Evolutionary conservation across 2,888 invertebrate genomes (phyloP).

Genomic region (Tholera decimalis): DNA sequence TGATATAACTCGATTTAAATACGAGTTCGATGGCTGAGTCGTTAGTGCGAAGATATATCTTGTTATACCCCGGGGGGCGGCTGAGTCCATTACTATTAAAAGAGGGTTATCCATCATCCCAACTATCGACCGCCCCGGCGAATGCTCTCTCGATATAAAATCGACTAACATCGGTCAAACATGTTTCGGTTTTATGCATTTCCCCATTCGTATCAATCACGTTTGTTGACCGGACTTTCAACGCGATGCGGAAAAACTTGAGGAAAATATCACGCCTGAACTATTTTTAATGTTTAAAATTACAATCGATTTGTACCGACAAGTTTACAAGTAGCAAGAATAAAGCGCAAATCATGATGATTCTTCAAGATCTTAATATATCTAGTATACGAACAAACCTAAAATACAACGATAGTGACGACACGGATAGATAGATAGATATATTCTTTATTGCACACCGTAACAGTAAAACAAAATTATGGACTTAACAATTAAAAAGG

Average conservation of each 20-base stretch:
- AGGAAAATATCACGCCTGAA: slow-evolving; percentile 24
- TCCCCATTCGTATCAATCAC: slow-evolving; percentile 68
- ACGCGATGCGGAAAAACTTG: slow-evolving; percentile 31
- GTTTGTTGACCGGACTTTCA: slow-evolving; percentile 40
- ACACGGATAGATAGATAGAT: no score
- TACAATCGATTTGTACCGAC: slow-evolving; percentile 19
- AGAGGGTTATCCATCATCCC: slow-evolving; percentile 65
- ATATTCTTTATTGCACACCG: no score
- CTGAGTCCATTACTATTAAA: slow-evolving; percentile 65
- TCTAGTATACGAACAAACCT: no score
- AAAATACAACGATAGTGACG: no score
- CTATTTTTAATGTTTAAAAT: slow-evolving; percentile 21
- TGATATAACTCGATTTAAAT: slow-evolving; percentile 52
- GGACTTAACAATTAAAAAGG: no score
- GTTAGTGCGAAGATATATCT: slow-evolving; percentile 62
- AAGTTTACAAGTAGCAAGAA: background rate
- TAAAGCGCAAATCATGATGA: background rate
- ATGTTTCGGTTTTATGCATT: slow-evolving; percentile 63
- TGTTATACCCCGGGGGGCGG: slow-evolving; percentile 47
- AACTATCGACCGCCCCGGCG: slow-evolving; percentile 42
- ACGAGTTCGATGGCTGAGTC: slow-evolving; percentile 40
- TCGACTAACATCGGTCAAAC: slow-evolving; percentile 69
- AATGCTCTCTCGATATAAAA: slow-evolving; percentile 67
- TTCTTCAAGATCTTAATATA: slow-evolving; percentile 3
- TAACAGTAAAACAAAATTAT: no score